Evolutionary conservation across 2,113 vertebrate species (phyloP), one percentile per base, ranked within the genome.

Genomic region (Psephotus haematonotus): DNA sequence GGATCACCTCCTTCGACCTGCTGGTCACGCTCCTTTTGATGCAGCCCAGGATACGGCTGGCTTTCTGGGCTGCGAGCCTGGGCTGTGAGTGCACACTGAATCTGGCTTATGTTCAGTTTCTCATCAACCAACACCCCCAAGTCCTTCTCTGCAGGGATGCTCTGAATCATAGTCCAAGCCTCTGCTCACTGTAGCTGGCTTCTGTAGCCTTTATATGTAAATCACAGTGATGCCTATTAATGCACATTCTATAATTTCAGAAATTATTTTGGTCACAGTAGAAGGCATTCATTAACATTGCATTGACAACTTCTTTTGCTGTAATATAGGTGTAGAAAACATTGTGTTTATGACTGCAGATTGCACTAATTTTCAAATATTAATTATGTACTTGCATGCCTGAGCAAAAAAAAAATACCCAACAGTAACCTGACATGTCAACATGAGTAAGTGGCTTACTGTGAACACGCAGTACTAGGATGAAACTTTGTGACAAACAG

Each of bases 311-410:
- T 82, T 52, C 43, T 55, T 78, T 95, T 41, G 24, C 29, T 82
- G 90, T 78, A 31, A 82, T 81, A 23, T 55, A 90, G 76, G 12
- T 41, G 16, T 60, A 14, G 24, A 6, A 82, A 83, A 65, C 47
- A 23, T 68, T 63, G 0, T 47, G 33, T 60, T 83, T 81, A 43
- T 52, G 37, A 81, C n/a, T 75, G 62, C 57, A 72, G 25, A 23
- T 17, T 82, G 67, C 4, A 4, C 27, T 68, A 18, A 22, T 46
- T 92, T 64, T 28, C 62, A 93, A 82, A 46, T 59, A 60, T 18
- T 46, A 16, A 35, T 81, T 55, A 17, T 0, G 2, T 33, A 24
- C 12, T 57, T 65, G 13, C 24, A 25, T 41, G 29, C 0, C 4
- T 37, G 47, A 43, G 19, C 13, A 67, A 57, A 67, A 29, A 69